phyloP scores from a whole-genome alignment of 2,888 invertebrate genomes.

The Platycheirus albimanus region DNA sequence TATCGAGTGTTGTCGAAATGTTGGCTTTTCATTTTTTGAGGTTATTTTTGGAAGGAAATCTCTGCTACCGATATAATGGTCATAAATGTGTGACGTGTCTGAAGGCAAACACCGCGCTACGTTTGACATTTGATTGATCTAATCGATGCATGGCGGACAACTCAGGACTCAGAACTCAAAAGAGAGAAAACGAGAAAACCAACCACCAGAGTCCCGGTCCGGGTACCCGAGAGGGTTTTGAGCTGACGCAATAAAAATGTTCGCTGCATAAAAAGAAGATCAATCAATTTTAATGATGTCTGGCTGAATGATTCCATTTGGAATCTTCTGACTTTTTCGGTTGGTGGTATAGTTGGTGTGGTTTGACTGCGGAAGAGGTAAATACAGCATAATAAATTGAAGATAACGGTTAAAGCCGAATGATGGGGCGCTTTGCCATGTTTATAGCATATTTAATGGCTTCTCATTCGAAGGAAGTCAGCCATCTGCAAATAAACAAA shows the following conservation, averaged over 20 bases:
- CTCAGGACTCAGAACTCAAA: no score
- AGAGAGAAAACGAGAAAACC: no score
- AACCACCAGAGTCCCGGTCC: background rate
- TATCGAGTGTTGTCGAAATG: background rate
- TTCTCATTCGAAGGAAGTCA: conserved; percentile 33
- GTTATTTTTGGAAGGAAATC: conserved; percentile 4
- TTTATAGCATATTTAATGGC: conserved; percentile 50
- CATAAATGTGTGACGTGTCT: conserved; percentile 45
- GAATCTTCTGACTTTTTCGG: background rate
- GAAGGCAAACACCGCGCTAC: conserved; percentile 24
- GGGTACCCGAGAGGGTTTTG: no score
- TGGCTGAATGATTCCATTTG: conserved; percentile 39
- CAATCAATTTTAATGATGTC: conserved; percentile 72
- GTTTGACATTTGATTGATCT: conserved; percentile 67
- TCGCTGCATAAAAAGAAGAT: conserved; percentile 56
- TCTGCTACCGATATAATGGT: conserved; percentile 13
- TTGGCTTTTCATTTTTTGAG: background rate
- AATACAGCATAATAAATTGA: conserved; percentile 42
- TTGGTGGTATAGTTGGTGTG: background rate
- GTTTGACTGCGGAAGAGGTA: conserved; percentile 15
- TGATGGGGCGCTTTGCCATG: conserved; percentile 16
- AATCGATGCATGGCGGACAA: conserved; percentile 44
- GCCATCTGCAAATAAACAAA: background rate
- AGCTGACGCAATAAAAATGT: conserved; percentile 50
- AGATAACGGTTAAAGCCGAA: conserved; percentile 44